These are phyloP conservation scores for Leucopternis melanops DNA, from an alignment of 2,113 vertebrate species.

Conservation along the genomic window DNA sequence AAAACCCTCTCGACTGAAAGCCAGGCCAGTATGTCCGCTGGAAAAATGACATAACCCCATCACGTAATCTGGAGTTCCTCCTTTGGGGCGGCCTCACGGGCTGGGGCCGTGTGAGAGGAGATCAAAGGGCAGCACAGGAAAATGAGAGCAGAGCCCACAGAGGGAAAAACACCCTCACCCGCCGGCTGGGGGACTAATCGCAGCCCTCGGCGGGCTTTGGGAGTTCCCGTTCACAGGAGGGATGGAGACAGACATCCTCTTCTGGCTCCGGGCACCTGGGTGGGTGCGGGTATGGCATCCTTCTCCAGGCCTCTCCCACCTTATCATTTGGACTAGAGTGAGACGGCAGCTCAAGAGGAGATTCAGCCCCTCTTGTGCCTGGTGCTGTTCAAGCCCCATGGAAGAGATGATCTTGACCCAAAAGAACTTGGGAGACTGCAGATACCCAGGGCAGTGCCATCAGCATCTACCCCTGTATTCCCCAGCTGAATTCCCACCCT, in stretches of 20 bases:
- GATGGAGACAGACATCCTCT: constrained; percentile 43
- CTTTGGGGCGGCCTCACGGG: background rate
- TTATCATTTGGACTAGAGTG: background rate
- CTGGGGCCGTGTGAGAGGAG: background rate
- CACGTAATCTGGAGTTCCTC: constrained; percentile 49
- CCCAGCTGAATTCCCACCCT: background rate
- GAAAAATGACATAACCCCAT: constrained; percentile 59
- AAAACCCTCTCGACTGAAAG: background rate
- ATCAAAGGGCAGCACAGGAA: constrained; percentile 59
- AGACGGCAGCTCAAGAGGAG: background rate
- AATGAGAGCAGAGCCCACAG: background rate
- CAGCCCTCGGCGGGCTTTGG: background rate
- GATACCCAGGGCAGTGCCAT: background rate
- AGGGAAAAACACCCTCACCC: constrained; percentile 27
- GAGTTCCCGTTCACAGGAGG: constrained; percentile 3
- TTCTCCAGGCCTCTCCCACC: background rate
- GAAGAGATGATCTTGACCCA: background rate
- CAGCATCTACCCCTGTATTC: background rate
- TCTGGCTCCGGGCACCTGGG: background rate
- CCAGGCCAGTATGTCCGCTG: constrained; percentile 13
- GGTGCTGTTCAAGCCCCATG: background rate
- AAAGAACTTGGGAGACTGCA: background rate
- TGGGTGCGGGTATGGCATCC: background rate
- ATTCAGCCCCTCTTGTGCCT: background rate
- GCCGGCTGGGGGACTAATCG: background rate